Conservation (phyloP, 1,140 invertebrate species). For the Planococcus citri region DNA sequence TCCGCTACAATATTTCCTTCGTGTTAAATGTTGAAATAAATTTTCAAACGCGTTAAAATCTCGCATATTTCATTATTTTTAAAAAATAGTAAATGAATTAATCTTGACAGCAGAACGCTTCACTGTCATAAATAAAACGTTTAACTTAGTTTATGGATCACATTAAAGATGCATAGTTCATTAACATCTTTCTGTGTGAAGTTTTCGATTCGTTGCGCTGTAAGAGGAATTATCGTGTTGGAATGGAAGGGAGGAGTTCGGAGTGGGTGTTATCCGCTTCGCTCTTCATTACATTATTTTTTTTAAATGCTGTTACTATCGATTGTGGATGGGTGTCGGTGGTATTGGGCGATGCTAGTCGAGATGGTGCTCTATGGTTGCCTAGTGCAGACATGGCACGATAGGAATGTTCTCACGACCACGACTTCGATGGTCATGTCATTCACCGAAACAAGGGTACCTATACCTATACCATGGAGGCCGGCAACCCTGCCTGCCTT, state of each 20-base stretch:
- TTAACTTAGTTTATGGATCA: background rate
- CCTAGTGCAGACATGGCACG: conserved; percentile 3
- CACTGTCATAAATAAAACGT: background rate
- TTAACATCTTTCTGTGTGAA: conserved; percentile 13
- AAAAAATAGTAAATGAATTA: background rate
- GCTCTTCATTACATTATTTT: background rate
- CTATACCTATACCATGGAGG: background rate
- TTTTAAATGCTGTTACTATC: background rate
- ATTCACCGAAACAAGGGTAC: background rate
- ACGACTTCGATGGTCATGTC: conserved; percentile 16
- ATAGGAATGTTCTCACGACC: conserved; percentile 18
- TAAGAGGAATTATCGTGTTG: background rate
- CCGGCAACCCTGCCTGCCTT: conserved; percentile 11
- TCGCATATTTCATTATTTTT: too few relatives aligned
- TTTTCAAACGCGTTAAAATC: too few relatives aligned
- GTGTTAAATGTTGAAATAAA: too few relatives aligned
- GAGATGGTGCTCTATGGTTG: conserved; percentile 18
- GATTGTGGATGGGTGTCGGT: background rate
- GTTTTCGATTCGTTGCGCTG: background rate
- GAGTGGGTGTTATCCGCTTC: conserved; percentile 11
- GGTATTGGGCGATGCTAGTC: conserved; percentile 12
- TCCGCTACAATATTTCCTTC: too few relatives aligned
- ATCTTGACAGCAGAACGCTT: background rate
- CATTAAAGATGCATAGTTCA: conserved; percentile 6
- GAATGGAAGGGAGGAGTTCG: background rate